These are phyloP conservation scores for Bombylius discolor DNA, from an alignment of 2,888 invertebrate genomes.

Conservation along the genomic window DNA sequence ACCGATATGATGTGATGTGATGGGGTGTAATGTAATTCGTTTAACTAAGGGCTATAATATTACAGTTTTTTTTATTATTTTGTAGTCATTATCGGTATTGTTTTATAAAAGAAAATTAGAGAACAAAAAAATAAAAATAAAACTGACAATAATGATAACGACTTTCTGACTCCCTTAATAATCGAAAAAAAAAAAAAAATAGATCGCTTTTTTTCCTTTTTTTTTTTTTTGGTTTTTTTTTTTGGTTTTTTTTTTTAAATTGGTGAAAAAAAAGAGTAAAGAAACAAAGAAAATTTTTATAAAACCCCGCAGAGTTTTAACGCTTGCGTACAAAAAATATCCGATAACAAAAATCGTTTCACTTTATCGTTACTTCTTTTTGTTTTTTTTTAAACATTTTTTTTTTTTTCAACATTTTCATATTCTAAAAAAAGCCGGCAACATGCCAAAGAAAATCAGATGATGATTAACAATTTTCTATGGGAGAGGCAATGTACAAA, in stretches of 20 bases:
- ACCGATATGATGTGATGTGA: no score
- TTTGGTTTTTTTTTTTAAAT: not conserved
- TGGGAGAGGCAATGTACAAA: conserved; percentile 3
- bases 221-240: not conserved
- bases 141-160: not conserved
- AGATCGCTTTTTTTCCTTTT: no score
- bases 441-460: not conserved
- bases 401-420: not conserved
- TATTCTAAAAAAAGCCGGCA: conserved; percentile 2
- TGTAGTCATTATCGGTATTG: no score
- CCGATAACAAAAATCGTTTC: not conserved
- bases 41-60: no score
- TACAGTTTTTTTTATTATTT: no score
- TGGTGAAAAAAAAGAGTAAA: not conserved
- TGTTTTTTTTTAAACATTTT: not conserved
- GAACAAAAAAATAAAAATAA: no score
- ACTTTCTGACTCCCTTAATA: not conserved
- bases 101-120: no score
- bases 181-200: no score
- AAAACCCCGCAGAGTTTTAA: conserved; percentile 1
- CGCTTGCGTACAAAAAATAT: not conserved
- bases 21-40: no score
- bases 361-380: no score
- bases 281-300: not conserved
- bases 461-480: conserved; percentile 5